Evolutionary conservation across 2,113 vertebrate genomes (phyloP).

Genomic region (Sander lucioperca): DNA sequence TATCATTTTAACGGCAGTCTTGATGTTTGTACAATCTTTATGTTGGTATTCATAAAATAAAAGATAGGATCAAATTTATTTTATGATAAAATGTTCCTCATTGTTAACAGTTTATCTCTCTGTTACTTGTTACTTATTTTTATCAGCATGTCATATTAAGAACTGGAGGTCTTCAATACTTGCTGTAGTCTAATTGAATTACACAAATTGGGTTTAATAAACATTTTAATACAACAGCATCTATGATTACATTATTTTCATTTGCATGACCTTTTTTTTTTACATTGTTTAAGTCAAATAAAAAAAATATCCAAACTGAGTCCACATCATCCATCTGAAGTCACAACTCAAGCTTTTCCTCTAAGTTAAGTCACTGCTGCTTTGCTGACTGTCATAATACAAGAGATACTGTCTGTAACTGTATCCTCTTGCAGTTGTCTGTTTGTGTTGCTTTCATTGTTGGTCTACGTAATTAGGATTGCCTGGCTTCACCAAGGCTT

Average conservation of each 20-base stretch:
- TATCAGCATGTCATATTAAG: background rate
- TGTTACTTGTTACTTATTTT: background rate
- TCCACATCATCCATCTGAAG: no score
- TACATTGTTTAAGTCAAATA: no score
- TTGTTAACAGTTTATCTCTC: constrained; percentile 3
- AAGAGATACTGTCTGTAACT: background rate
- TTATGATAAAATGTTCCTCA: background rate
- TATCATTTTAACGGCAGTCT: background rate
- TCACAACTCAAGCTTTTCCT: no score
- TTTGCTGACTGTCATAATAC: background rate
- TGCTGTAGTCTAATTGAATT: constrained; percentile 4
- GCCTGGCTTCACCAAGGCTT: no score
- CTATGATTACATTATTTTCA: background rate
- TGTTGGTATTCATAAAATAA: background rate
- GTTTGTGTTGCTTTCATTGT: background rate
- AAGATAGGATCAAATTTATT: background rate
- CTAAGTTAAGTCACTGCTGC: no score
- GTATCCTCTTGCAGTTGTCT: no score
- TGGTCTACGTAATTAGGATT: background rate
- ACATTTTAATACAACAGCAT: constrained; percentile 12
- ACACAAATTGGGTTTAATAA: constrained; percentile 31
- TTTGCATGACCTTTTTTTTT: background rate
- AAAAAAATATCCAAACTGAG: no score
- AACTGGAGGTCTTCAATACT: background rate
- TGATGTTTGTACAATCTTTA: background rate